Evolutionary conservation across 2,888 invertebrate species (phyloP), one percentile per base, ranked within the genome.

Genomic region (Notodonta dromedarius): DNA sequence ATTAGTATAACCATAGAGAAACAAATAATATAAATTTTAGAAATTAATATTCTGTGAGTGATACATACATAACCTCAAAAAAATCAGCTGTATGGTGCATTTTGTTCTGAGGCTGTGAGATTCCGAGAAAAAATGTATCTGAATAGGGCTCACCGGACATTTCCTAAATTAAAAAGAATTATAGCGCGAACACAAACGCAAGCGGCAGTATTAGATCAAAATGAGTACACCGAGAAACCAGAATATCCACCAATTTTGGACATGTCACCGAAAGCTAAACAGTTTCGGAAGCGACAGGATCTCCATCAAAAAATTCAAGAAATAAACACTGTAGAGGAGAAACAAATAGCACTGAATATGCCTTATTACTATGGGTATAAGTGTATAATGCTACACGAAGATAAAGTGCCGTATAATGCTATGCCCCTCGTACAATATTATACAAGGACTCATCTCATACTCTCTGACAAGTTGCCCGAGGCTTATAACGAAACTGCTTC

Each of bases 311-410:
- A 95, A 78, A 94, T 98, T 13, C 94, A 94, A 81, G 84, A 92
- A 1, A 77, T 96, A 12, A 94, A 95, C 61, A 97, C 97, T 0
- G 94, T 97, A 0, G 98, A 98, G 89, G 97, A 97, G 83, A 98
- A 98, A 81, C 94, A 97, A 74, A 95, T 97, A 58, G 97, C 96
- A 73, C 79, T 98, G 35, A 98, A 98, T 83, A 96, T 97, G 95
- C 97, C 97, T 0, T 94, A 94, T 57, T 97, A 96, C 84, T 98
- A 97, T 84, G 98, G 98, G 2, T 97, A 95, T 92, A 94, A 94
- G 77, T 94, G 95, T 62, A 85, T 95, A 2, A 87, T 95, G 76
- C 81, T 97, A 5, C 84, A 89, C 3, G 97, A 97, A 80, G 87
- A 94, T 56, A 71, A 71, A 13, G 71, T 94, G 35, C 96, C 95